Conservation (phyloP, 1,140 invertebrate species). For the Luehdorfia chinensis region DNA sequence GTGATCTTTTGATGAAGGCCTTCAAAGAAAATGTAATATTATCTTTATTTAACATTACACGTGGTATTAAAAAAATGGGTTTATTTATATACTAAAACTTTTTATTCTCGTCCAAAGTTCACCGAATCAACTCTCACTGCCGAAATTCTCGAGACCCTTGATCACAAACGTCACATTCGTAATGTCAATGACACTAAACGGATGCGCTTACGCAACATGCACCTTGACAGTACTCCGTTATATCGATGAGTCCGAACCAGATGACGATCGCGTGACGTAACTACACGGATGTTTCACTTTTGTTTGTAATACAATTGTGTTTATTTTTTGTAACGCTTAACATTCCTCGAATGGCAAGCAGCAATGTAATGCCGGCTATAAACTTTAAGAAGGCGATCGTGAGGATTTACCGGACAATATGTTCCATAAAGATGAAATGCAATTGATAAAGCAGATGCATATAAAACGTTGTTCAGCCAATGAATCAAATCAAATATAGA, state of each 20-base stretch:
- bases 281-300: slow-evolving; percentile 28
- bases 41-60: no score
- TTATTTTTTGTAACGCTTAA: slow-evolving; percentile 13
- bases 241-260: slow-evolving; percentile 38
- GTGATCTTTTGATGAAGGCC: no score
- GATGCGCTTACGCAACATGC: slow-evolving; percentile 62
- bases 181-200: slow-evolving; percentile 70
- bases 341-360: slow-evolving; percentile 8
- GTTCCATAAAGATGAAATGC: slow-evolving; percentile 52
- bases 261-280: slow-evolving; percentile 41
- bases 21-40: no score
- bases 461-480: neutral
- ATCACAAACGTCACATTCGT: slow-evolving; percentile 53
- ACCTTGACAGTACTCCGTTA: slow-evolving; percentile 64
- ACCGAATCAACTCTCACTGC: slow-evolving; percentile 45
- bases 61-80: no score
- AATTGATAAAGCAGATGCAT: slow-evolving; percentile 64
- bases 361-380: slow-evolving; percentile 8
- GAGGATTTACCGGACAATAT: no score
- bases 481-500: no score
- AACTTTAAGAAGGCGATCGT: slow-evolving; percentile 27
- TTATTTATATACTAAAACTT: no score
- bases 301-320: slow-evolving; percentile 21
- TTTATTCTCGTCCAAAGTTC: slow-evolving; percentile 23
- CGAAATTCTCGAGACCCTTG: slow-evolving; percentile 41